Evolutionary conservation across 2,888 invertebrate species (phyloP).

Genomic region (Aleiodes alternator): DNA sequence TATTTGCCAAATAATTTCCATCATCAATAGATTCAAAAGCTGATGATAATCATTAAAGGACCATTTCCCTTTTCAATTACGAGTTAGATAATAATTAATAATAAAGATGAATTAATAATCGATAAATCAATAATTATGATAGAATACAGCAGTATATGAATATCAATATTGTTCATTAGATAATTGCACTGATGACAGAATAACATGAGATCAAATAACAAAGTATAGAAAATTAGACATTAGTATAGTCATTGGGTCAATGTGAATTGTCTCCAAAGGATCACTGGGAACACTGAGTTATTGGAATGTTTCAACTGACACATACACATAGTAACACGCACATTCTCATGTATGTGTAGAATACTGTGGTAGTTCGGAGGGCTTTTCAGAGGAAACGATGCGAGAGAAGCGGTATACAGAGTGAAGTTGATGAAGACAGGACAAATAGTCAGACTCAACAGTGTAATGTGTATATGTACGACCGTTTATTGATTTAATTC

Average conservation of each 20-base stretch:
- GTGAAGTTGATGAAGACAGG: conserved; percentile 29
- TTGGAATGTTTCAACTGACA: conserved; percentile 33
- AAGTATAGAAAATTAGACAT: conserved; percentile 24
- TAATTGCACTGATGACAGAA: neutral
- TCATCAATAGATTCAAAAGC: conserved; percentile 14
- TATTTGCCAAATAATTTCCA: conserved; percentile 22
- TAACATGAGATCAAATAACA: conserved; percentile 24
- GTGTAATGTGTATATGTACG: no score
- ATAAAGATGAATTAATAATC: neutral
- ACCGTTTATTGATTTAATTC: no score
- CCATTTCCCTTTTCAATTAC: neutral
- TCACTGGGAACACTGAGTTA: conserved; percentile 7
- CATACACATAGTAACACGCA: conserved; percentile 18
- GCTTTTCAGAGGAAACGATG: neutral
- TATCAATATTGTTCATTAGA: neutral
- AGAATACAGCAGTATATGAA: neutral
- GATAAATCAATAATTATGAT: neutral
- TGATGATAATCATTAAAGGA: conserved; percentile 8
- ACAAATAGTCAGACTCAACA: neutral
- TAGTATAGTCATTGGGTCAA: conserved; percentile 57
- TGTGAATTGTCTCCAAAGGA: conserved; percentile 49
- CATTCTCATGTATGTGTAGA: conserved; percentile 48
- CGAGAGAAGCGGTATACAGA: neutral
- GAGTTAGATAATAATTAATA: conserved; percentile 7
- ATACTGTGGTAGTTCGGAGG: conserved; percentile 10